phyloP scores from a whole-genome alignment of 2,888 invertebrate genomes.

The Tenthredo scrophulariae region DNA sequence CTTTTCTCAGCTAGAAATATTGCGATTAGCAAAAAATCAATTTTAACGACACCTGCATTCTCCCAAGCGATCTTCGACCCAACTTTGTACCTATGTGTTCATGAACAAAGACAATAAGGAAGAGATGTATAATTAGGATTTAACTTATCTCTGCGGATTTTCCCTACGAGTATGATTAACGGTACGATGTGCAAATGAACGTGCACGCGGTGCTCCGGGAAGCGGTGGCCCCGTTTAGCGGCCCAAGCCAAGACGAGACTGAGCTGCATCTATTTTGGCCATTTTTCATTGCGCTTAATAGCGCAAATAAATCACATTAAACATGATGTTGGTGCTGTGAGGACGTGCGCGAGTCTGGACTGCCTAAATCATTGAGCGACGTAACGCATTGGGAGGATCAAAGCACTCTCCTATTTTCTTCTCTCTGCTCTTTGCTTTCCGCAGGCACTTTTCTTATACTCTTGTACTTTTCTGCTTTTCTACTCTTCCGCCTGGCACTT shows the following conservation, averaged over 20 bases:
- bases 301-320: conserved; percentile 74
- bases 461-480: conserved; percentile 52
- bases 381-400: conserved; percentile 75
- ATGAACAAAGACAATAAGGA: conserved; percentile 28
- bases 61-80: background rate
- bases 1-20: background rate
- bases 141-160: conserved; percentile 37
- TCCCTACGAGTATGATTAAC: conserved; percentile 33
- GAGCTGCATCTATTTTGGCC: conserved; percentile 70
- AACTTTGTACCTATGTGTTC: background rate
- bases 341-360: conserved; percentile 48
- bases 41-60: background rate
- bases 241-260: conserved; percentile 56
- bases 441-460: conserved; percentile 60
- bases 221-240: conserved; percentile 44
- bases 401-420: conserved; percentile 65
- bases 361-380: conserved; percentile 73
- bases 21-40: background rate
- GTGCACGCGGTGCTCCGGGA: conserved; percentile 36
- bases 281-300: conserved; percentile 72
- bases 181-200: conserved; percentile 43
- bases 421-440: conserved; percentile 52
- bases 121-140: conserved; percentile 47
- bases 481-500: conserved; percentile 44
- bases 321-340: conserved; percentile 69